Base-by-base conservation (phyloP, 2,888 invertebrate species). In the Dioctria rufipes region DNA sequence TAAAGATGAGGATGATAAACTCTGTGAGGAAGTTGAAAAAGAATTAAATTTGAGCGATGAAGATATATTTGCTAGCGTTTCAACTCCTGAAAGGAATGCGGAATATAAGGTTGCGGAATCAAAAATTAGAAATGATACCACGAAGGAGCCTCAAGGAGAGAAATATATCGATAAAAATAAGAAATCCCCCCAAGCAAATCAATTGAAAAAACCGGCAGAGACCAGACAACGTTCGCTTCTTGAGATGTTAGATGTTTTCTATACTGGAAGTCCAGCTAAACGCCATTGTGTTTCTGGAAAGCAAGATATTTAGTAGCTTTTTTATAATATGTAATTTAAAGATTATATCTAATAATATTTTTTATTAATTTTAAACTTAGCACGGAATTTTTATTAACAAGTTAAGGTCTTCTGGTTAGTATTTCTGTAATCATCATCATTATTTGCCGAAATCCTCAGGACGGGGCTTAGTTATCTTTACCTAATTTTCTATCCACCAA, bases 231-330 rank as follows among this genome's bases (percentile, higher is more conserved):
- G 85, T 80, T 84, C 87, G 0, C 83, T 88, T 25, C 83, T 89
- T 58, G 89, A 88, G 65, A 88, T 89, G 88, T 85, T 89, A 58
- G 89, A 88, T 81, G 84, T 85, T 2, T 86, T 86, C 78, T 88
- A 88, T 71, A 86, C 85, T 3, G 84, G 85, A 60, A 84, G 84
- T 69, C 83, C 84, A 46, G 80, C 81, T 3, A 85, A 85, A 83
- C 81, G 85, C 2, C 83, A 83, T 5, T 82, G 86, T 79, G 60
- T 37, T 25, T 75, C 82, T 13, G 54, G 58, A 39, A 80, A 75
- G 37, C 75, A 67, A 79, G 67, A 67, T 69, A 9, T 9, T n/a
- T 78, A 78, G 42, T 43, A 46, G 8, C 5, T 46, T 46, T 46
- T 46, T 5, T 46, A 46, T 46, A 46, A 46, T 46, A 6, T 46